Evolutionary conservation across 2,888 invertebrate genomes (phyloP), one percentile per base, ranked within the genome.

Genomic region (Herminia tarsipennalis): DNA sequence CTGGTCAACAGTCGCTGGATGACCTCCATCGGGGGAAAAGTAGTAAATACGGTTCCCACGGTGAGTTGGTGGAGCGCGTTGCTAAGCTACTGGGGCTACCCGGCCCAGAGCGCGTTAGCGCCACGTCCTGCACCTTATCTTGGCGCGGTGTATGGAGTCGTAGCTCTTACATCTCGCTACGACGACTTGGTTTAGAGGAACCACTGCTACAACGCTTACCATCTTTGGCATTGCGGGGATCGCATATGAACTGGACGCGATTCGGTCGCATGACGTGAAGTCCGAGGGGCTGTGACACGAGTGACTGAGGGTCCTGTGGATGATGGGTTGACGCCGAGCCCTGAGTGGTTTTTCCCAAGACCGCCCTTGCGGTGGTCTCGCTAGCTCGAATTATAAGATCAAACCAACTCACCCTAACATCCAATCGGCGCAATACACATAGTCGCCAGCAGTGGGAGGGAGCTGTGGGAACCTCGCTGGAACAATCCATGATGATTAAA

Each of bases 191-290:
- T 17, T 27, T 43, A 0, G 10, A 17, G 4, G 32, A 42, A 12
- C 24, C 29, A n/a, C 1, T 40, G 0, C n/a, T 54, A 5, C 3
- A 27, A 0, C 0, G 10, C 1, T 6, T 40, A 3, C 50, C 50
- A 6, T 8, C 50, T 0, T 2, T 36, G 18, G 35, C 12, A 0
- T 2, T 36, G 3, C 17, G 32, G 0, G 43, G 43, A 0, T 52
- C 42, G 0, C 47, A 43, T 9, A 53, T 22, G 5, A 52, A 47
- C 17, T 56, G 42, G 62, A 56, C 56, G 36, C 74, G 83, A 76
- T 85, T 87, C 84, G 86, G 86, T 78, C 80, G n/a, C 2, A 35
- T 41, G 81, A 49, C 38, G 0, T 35, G 18, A 14, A 0, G 28
- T 3, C 8, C 22, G 17, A 3, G 10, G 33, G 27, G 25, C 2